These are phyloP conservation scores for Macrocentrus cingulum DNA, from an alignment of 1,140 invertebrate species.

Conservation along the genomic window DNA sequence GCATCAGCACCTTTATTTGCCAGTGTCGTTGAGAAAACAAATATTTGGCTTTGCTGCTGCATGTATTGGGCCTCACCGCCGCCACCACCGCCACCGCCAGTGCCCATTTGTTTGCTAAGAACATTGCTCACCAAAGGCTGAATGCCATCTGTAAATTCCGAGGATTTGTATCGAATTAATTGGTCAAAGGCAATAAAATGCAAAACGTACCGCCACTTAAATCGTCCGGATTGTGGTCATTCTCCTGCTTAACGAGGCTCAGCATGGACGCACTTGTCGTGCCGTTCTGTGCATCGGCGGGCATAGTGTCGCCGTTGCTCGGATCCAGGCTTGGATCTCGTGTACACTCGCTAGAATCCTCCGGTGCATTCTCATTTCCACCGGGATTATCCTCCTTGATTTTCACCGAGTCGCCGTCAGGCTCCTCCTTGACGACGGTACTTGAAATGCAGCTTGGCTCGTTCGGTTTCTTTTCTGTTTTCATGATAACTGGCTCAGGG, in stretches of 20 bases:
- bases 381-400: conserved; percentile 50
- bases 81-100: conserved; percentile 64
- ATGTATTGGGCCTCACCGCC: conserved; percentile 71
- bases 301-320: conserved; percentile 40
- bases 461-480: conserved; percentile 56
- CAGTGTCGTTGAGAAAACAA: conserved; percentile 92
- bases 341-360: conserved; percentile 46
- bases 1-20: conserved; percentile 94
- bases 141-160: conserved; percentile 62
- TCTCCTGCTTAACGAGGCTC: conserved; percentile 51
- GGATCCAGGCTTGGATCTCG: conserved; percentile 44
- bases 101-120: conserved; percentile 77
- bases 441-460: conserved; percentile 49
- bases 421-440: conserved; percentile 51
- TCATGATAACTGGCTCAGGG: conserved; percentile 43
- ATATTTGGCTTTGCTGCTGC: conserved; percentile 97
- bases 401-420: conserved; percentile 49
- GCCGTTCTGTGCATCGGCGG: conserved; percentile 42
- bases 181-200: background rate
- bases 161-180: background rate
- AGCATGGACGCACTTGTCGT: conserved; percentile 41
- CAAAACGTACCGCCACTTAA: conserved; percentile 29
- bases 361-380: conserved; percentile 46
- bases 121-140: conserved; percentile 77
- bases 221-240: conserved; percentile 38